A percentile compares a stretch with the other conserved stretches of the same genome.
These are phyloP conservation scores for Hemitrygon akajei DNA, from an alignment of 2,797 vertebrate genomes.

Conservation along the genomic window DNA sequence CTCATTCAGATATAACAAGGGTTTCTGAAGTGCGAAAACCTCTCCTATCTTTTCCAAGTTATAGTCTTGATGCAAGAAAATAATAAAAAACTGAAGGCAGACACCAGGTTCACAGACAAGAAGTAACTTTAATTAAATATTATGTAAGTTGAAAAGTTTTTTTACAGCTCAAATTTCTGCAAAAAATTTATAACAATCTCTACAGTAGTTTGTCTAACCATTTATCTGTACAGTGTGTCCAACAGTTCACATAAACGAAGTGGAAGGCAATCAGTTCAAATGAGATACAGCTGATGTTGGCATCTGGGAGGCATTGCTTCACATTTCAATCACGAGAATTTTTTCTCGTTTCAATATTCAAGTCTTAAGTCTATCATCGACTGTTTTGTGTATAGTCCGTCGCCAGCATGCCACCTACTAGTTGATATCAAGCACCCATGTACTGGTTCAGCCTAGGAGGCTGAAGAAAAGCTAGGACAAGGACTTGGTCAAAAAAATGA, in stretches of 20 bases:
- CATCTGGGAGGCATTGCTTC: constrained; percentile 32
- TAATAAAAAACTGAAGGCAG: neutral
- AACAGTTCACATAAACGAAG: constrained; percentile 37
- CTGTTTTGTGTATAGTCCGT: constrained; percentile 22
- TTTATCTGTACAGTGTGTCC: constrained; percentile 93
- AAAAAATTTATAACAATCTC: constrained; percentile 97
- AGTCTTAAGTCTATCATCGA: constrained; percentile 9
- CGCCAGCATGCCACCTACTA: neutral
- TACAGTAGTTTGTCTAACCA: constrained; percentile 91
- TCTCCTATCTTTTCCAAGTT: neutral
- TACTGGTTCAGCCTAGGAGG: constrained; percentile 8
- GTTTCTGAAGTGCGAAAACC: neutral
- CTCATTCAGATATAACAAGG: neutral
- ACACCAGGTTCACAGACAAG: constrained; percentile 85
- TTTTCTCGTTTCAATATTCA: constrained; percentile 2
- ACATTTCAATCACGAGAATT: constrained; percentile 10
- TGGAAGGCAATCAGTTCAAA: constrained; percentile 36
- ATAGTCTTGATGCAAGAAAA: neutral
- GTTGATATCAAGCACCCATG: constrained; percentile 20
- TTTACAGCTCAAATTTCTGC: constrained; percentile 96
- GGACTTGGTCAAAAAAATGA: constrained; percentile 21
- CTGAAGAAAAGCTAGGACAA: neutral
- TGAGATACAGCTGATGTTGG: constrained; percentile 33
- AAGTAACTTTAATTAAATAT: constrained; percentile 99
- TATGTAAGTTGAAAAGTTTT: constrained; percentile 96